Conservation (phyloP, 2,888 invertebrate genomes). For the Philhelius pedissequus region DNA sequence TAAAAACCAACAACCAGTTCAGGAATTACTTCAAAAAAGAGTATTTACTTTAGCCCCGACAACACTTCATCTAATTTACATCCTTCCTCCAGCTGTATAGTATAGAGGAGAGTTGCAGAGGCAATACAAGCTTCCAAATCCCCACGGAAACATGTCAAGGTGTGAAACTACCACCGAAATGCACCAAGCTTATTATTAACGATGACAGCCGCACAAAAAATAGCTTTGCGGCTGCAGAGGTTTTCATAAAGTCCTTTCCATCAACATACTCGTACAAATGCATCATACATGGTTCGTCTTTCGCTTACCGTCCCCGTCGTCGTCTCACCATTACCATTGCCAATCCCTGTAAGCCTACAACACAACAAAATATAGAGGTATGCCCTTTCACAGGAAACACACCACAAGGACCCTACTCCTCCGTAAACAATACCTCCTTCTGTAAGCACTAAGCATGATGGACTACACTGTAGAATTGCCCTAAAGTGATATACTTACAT, state of each 20-base stretch:
- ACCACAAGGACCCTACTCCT: slow-evolving; percentile 9
- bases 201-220: slow-evolving; percentile 42
- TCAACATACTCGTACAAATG: slow-evolving; percentile 37
- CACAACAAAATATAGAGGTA: not conserved
- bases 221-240: slow-evolving; percentile 41
- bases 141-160: slow-evolving; percentile 64
- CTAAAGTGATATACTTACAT: slow-evolving; percentile 45
- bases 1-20: not conserved
- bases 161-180: slow-evolving; percentile 58
- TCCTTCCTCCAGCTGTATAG: slow-evolving; percentile 27
- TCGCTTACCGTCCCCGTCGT: not conserved
- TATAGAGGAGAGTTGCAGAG: not conserved
- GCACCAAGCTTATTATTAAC: slow-evolving; percentile 54
- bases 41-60: slow-evolving; percentile 13
- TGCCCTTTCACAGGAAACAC: slow-evolving; percentile 11
- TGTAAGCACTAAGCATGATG: slow-evolving; percentile 52
- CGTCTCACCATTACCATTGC: too few relatives aligned
- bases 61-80: slow-evolving; percentile 49
- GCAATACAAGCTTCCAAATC: slow-evolving; percentile 25
- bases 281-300: not conserved
- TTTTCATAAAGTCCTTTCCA: slow-evolving; percentile 15
- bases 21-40: slow-evolving; percentile 41
- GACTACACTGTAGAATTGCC: slow-evolving; percentile 58
- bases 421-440: not conserved
- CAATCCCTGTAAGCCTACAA: not conserved